Percentiles rank a stretch among this genome's conserved stretches.
phyloP scores from a whole-genome alignment of 2,797 vertebrate genomes.

The Odontamblyopus rebecca region DNA sequence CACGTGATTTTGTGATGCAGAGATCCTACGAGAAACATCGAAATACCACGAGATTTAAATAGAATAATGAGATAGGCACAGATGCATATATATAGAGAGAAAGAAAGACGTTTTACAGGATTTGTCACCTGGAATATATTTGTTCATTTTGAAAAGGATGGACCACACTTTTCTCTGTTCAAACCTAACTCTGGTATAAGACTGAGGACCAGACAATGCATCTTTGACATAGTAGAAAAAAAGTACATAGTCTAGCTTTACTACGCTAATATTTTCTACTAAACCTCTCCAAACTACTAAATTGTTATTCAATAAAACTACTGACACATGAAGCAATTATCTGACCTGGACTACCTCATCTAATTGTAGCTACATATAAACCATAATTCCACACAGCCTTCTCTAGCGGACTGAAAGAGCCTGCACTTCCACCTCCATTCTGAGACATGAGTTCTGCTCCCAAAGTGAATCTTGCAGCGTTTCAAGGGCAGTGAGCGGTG shows the following conservation, averaged over 20 bases:
- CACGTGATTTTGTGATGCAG: too few relatives aligned
- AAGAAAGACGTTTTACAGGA: too few relatives aligned
- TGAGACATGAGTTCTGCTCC: conserved; percentile 7
- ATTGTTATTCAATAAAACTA: not conserved
- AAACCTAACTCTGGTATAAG: too few relatives aligned
- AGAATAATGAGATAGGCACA: too few relatives aligned
- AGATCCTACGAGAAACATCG: too few relatives aligned
- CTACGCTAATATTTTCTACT: not conserved
- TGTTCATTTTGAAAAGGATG: too few relatives aligned
- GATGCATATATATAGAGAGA: too few relatives aligned
- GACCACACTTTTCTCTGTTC: too few relatives aligned
- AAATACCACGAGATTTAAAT: too few relatives aligned
- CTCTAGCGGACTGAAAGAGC: not conserved
- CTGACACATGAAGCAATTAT: conserved; percentile 1
- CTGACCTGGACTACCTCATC: not conserved
- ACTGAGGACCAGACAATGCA: too few relatives aligned
- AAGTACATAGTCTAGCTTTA: not conserved
- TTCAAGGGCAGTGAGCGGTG: conserved; percentile 15
- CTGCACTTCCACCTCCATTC: not conserved
- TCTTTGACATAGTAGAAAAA: too few relatives aligned
- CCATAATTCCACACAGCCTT: not conserved
- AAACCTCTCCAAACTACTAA: not conserved
- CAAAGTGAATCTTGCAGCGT: conserved; percentile 7
- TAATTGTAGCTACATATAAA: not conserved
- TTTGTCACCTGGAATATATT: too few relatives aligned